Base-by-base conservation (phyloP, 2,797 vertebrate genomes). In the Morelia viridis region DNA sequence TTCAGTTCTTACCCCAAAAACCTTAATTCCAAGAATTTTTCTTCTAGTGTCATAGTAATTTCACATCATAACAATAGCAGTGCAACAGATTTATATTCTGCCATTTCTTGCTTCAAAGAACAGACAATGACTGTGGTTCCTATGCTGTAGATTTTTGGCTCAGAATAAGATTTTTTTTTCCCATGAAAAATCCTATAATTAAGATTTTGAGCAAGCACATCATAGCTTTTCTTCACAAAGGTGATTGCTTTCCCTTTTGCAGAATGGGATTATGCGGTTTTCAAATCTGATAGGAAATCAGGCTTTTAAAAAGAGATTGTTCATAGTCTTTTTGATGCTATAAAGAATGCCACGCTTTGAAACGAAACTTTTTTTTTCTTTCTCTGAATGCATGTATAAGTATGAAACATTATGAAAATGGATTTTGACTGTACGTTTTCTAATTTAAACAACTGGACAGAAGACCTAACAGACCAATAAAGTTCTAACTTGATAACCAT, bases 21-120 rank as follows among this genome's bases (percentile, higher is more conserved):
- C 3, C 84, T 94, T 91, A 94, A 93, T 97, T 96, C 46, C 28
- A 94, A 93, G 19, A 92, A 91, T 89, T 94, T 95, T 94, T 60
- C 58, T 91, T 80, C 84, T 57, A 41, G 56, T 0, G 68, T 95
- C 95, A 91, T 88, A 95, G 87, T 89, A 87, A 83, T 94, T 87
- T 93, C 94, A 90, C 3, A 71, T 93, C 94, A 94, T 46, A 35
- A 88, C 60, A 94, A 90, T 92, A 26, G 91, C n/a, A 94, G 95
- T 53, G 91, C 84, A 91, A 96, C 87, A 96, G 50, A 61, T 65
- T 60, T 94, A 13, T 6, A 58, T 94, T 94, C 56, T 94, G 93
- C 10, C 28, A 89, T 95, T 94, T 35, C 24, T 28, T 89, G n/a
- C 93, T 95, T 94, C 93, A 96, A 96, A 94, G 91, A 96, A 62